Evolutionary conservation across 2,113 vertebrate genomes (phyloP).

Genomic region (Lepus americanus): DNA sequence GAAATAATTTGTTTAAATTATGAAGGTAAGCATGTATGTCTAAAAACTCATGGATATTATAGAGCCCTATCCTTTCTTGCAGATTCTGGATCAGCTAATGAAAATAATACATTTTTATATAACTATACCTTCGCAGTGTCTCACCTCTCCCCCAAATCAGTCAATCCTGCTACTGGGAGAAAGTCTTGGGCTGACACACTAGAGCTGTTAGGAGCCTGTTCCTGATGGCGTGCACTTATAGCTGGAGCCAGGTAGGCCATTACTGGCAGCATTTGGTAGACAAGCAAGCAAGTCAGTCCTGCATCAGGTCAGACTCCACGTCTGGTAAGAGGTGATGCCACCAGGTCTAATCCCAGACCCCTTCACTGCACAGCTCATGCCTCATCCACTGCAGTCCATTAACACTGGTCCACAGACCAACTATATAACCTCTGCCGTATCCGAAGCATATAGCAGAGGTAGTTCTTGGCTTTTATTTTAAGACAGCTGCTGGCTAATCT

Average conservation of each 20-base stretch:
- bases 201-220: not conserved
- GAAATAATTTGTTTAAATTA: not conserved
- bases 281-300: not conserved
- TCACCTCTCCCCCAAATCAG: not conserved
- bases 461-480: slow-evolving; percentile 45
- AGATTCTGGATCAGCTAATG: not conserved
- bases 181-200: not conserved
- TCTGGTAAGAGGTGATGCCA: not conserved
- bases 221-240: not conserved
- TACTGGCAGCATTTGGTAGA: not conserved
- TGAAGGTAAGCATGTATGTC: not conserved
- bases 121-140: not conserved
- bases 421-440: not conserved
- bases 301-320: no score
- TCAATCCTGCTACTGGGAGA: not conserved
- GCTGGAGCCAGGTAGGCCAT: no score
- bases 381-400: not conserved
- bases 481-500: slow-evolving; percentile 51
- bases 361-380: not conserved
- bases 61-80: not conserved
- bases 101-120: not conserved
- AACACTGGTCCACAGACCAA: not conserved
- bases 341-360: no score
- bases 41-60: not conserved
- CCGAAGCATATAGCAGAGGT: not conserved